Percentiles rank a stretch among this genome's conserved stretches.
Conservation (phyloP, 2,797 vertebrate species). For the Mergus octosetaceus region DNA sequence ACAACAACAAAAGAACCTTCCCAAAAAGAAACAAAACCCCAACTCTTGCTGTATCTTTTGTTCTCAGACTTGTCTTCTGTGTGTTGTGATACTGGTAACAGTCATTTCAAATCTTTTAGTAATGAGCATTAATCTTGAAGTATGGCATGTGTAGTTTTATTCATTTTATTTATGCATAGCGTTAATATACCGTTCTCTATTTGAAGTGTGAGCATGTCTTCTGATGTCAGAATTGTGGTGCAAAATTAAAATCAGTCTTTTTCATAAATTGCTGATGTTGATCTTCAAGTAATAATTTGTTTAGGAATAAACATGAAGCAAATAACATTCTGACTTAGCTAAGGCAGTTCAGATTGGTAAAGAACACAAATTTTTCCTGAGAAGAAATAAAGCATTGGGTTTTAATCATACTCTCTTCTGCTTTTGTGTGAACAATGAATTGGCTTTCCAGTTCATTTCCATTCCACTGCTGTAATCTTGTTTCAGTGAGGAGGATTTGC, state of each 20-base stretch:
- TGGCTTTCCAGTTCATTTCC: neutral
- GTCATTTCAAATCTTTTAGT: neutral
- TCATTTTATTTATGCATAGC: fast-evolving
- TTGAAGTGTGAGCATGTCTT: neutral
- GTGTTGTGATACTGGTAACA: neutral
- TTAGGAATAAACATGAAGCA: neutral
- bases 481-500: neutral
- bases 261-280: neutral
- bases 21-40: no score
- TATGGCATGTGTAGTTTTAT: neutral
- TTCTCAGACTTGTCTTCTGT: neutral
- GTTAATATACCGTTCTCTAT: neutral
- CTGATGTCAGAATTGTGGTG: neutral
- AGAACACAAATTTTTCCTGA: neutral
- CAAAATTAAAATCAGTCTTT: neutral
- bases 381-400: neutral
- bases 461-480: neutral
- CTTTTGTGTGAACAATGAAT: neutral
- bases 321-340: neutral
- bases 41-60: no score
- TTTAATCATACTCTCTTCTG: neutral
- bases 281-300: neutral
- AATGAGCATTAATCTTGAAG: neutral
- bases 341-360: neutral
- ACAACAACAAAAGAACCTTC: no score